Evolutionary conservation across 2,888 invertebrate genomes (phyloP), one percentile per base, ranked within the genome.

Genomic region (Drosophila flavopinicola): DNA sequence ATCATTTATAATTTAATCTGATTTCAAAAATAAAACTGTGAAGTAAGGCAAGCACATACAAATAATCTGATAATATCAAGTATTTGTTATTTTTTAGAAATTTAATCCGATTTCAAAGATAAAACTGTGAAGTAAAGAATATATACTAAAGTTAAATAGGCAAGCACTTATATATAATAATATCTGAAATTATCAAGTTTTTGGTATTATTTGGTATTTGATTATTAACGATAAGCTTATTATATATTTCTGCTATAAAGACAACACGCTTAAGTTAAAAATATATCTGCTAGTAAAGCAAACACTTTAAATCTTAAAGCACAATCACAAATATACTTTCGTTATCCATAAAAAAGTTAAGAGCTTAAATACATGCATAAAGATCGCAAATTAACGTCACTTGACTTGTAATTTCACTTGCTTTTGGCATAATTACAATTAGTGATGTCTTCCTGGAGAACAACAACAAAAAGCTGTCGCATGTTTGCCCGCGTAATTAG

Each of bases 401-500:
- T n/a, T 39, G 7, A 10, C 10, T 11, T 39, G 1, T 1, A 29
- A 23, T 24, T 3, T 9, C 20, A 17, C 10, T 11, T 30, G 2
- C n/a, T n/a, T 45, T 29, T 10, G 4, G 15, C 2, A 2, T 15
- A 7, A 42, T 11, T 24, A 3, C 29, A 37, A 37, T 47, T 27
- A 20, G 20, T 20, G 20, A 27, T 2, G 7, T 53, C 25, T 52
- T 67, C 24, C 41, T 37, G 23, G 27, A 11, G 33, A 53, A 42
- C 27, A 51, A 11, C 38, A 53, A 42, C 27, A 51, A 51, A 15
- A 7, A 6, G 20, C 23, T 41, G 51, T 57, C 25, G 10, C 71
- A 52, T 51, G 24, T 61, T 54, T 54, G 39, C 24, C 24, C 44
- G 25, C 17, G 45, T 59, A 78, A 80, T 85, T 77, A 82, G 71